These are phyloP conservation scores for Calcarius lapponicus DNA, from an alignment of 2,797 vertebrate species.

Conservation along the genomic window DNA sequence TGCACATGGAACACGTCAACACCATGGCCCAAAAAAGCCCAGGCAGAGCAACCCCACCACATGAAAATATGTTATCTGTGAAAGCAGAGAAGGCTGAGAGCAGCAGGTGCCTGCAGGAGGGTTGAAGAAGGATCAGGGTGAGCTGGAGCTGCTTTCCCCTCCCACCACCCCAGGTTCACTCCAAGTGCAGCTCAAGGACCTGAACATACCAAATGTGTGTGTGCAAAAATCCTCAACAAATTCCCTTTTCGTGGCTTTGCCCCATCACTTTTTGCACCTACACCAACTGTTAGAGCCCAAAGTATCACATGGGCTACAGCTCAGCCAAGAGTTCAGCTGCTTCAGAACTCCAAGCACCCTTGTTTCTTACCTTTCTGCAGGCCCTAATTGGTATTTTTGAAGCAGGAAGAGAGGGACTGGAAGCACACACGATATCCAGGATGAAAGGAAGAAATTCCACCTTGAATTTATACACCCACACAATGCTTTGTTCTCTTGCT, in stretches of 20 bases:
- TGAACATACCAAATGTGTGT: background rate
- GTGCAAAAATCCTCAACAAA: background rate
- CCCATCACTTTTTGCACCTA: background rate
- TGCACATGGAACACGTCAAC: background rate
- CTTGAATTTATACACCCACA: background rate
- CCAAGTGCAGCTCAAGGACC: background rate
- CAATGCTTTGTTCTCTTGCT: background rate
- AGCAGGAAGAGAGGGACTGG: background rate
- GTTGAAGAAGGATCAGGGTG: background rate
- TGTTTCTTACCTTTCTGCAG: background rate
- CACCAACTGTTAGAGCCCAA: background rate
- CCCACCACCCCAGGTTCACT: background rate
- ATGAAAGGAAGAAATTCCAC: background rate
- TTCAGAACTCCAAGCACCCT: background rate
- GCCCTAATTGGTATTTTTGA: background rate
- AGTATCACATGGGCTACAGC: background rate
- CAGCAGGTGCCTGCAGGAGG: background rate
- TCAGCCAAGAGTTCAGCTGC: background rate
- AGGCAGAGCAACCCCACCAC: background rate
- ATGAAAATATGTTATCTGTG: fast-evolving
- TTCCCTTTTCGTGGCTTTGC: background rate
- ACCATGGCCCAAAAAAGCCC: fast-evolving
- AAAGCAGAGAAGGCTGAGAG: background rate
- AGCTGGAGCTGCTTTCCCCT: background rate
- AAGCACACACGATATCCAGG: background rate